A percentile compares a stretch with the other conserved stretches of the same genome.
phyloP scores from a whole-genome alignment of 2,888 invertebrate species.

The Caenorhabditis macrosperma region DNA sequence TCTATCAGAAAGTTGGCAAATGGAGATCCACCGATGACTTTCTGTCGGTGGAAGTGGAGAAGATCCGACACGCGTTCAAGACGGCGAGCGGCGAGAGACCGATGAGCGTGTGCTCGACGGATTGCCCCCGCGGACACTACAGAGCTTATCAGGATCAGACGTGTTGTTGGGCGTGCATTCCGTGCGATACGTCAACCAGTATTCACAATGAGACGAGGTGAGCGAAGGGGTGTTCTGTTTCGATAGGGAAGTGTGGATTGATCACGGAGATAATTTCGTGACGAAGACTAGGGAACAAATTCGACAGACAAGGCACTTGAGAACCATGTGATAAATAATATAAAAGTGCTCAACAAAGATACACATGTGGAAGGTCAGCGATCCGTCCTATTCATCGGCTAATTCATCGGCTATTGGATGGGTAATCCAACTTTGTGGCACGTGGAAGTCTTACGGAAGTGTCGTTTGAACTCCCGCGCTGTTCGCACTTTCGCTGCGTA shows the following conservation, averaged over 20 bases:
- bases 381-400: no score
- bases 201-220: slow-evolving; percentile 83
- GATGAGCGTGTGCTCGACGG: slow-evolving; percentile 85
- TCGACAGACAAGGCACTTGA: no score
- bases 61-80: slow-evolving; percentile 59
- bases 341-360: no score
- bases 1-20: slow-evolving; percentile 82
- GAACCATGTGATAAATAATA: no score
- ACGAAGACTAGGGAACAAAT: no score
- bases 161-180: slow-evolving; percentile 87
- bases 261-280: neutral
- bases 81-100: slow-evolving; percentile 80
- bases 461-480: no score
- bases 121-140: slow-evolving; percentile 84
- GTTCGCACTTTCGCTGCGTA: no score
- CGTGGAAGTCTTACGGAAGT: no score
- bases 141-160: slow-evolving; percentile 71
- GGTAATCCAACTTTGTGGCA: no score
- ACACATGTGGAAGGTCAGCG: no score
- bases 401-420: no score
- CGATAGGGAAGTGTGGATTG: neutral
- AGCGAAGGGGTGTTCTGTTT: neutral
- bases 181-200: slow-evolving; percentile 85
- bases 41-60: slow-evolving; percentile 68
- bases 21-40: slow-evolving; percentile 70